These are phyloP conservation scores for Antigone vipio DNA, from an alignment of 2,113 vertebrate species.

Conservation along the genomic window DNA sequence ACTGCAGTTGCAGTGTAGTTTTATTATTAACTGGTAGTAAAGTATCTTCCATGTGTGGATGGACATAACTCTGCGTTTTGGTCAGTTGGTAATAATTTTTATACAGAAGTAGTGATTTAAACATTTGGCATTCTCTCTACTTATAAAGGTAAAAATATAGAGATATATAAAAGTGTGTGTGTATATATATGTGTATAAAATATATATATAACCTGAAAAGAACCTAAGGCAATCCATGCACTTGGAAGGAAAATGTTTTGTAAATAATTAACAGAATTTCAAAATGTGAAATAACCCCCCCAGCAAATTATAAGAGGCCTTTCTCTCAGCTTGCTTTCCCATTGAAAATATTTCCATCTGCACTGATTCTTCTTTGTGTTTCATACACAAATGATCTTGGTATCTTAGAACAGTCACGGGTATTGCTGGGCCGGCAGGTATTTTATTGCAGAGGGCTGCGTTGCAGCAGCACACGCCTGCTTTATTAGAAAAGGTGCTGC, in stretches of 20 bases:
- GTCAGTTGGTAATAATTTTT: background rate
- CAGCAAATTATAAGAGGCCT: background rate
- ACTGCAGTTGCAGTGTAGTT: background rate
- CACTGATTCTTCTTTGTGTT: background rate
- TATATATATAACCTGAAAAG: background rate
- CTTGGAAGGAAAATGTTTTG: background rate
- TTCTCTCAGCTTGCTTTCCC: background rate
- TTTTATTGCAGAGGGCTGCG: background rate
- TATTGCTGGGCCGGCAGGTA: rapidly evolving
- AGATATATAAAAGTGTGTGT: background rate
- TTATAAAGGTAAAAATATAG: background rate
- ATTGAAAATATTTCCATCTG: background rate
- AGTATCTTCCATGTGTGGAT: background rate
- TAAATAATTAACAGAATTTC: background rate
- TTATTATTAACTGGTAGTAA: background rate
- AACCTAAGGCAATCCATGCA: background rate
- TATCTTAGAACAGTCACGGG: background rate
- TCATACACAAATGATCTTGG: background rate
- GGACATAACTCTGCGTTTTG: background rate
- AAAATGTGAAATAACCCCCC: background rate
- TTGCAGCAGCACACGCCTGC: background rate
- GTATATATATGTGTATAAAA: background rate
- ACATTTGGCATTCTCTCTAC: background rate
- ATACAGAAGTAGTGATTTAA: background rate
- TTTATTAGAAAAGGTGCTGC: background rate